phyloP scores from a whole-genome alignment of 1,140 invertebrate genomes.

The Ceratina australensis region DNA sequence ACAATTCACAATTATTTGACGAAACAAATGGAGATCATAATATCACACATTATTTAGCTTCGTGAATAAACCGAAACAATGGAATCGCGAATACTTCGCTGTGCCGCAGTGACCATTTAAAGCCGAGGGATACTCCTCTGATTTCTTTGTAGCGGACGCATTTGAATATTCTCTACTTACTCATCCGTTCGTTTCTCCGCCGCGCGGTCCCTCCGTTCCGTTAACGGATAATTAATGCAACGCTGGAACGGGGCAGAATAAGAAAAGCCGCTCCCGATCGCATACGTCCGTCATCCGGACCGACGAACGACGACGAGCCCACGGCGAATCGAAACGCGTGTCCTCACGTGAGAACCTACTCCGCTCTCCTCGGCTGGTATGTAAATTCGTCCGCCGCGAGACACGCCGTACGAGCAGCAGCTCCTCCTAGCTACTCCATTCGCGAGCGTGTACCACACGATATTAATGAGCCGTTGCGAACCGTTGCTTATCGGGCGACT shows the following conservation, averaged over 20 bases:
- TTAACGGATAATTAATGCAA: conserved; percentile 69
- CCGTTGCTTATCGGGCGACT: conserved; percentile 23
- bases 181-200: not conserved
- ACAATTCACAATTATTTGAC: no score
- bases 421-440: not conserved
- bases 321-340: conserved; percentile 63
- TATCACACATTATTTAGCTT: no score
- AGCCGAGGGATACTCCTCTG: not conserved
- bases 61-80: not conserved
- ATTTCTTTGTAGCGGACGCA: not conserved
- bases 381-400: conserved; percentile 38
- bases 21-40: no score
- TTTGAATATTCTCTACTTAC: conserved; percentile 37
- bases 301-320: conserved; percentile 14
- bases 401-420: not conserved
- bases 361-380: conserved; percentile 50
- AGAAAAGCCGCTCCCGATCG: conserved; percentile 61
- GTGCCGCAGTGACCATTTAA: not conserved
- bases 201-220: not conserved
- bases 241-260: conserved; percentile 49
- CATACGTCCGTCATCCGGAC: conserved; percentile 65
- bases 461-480: conserved; percentile 15
- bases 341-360: conserved; percentile 72
- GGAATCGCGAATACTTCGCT: not conserved
- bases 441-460: not conserved